Conservation (phyloP, 2,113 vertebrate species). For the Oryctolagus cuniculus region DNA sequence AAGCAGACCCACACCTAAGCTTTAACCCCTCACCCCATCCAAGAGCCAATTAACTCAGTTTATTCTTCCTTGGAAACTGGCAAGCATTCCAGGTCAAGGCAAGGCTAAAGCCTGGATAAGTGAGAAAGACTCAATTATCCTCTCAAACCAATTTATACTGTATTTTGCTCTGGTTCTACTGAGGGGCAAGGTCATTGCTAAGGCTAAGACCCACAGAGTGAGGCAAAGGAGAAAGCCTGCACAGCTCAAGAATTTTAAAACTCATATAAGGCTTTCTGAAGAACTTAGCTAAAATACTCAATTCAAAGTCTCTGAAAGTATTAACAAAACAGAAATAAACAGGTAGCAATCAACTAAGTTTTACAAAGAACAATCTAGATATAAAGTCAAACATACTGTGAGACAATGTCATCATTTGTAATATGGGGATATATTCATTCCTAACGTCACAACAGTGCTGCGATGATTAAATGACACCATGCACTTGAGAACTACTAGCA, state of each 20-base stretch:
- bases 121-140: conserved; percentile 25
- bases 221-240: conserved; percentile 1
- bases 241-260: conserved; percentile 27
- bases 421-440: not conserved
- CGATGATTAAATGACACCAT: conserved; percentile 38
- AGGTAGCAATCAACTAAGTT: conserved; percentile 5
- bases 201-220: conserved; percentile 18
- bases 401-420: conserved; percentile 26
- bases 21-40: conserved; percentile 9
- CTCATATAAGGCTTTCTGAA: conserved; percentile 47
- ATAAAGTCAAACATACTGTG: conserved; percentile 8
- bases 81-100: conserved; percentile 12
- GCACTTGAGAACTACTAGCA: conserved; percentile 45
- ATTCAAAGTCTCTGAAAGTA: conserved; percentile 57
- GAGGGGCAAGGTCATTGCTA: conserved; percentile 10
- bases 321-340: conserved; percentile 19
- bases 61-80: conserved; percentile 55
- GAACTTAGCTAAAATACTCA: conserved; percentile 28
- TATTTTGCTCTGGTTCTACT: not conserved
- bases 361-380: conserved; percentile 22
- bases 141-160: conserved; percentile 53
- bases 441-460: conserved; percentile 1
- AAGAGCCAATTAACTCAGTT: conserved; percentile 43
- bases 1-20: conserved; percentile 29
- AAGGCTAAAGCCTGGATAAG: conserved; percentile 27